Percentiles rank a stretch among this genome's conserved stretches.
Conservation (phyloP, 2,888 invertebrate species). For the Ditula angustiorana region DNA sequence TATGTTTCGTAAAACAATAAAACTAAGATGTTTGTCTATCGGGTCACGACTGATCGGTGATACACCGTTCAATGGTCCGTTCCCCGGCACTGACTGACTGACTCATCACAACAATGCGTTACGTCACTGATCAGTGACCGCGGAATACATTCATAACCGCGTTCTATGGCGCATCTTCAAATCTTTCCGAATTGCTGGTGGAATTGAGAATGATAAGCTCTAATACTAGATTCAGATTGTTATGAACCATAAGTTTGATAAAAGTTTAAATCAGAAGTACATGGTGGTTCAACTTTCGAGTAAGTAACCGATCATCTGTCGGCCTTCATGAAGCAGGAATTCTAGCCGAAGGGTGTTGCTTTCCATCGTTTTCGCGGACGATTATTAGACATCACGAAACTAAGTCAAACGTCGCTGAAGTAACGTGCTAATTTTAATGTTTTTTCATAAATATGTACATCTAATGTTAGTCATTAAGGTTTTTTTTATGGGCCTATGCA, state of each 20-base stretch:
- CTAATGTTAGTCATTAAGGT: no score
- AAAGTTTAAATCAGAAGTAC: neutral
- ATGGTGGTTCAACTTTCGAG: no score
- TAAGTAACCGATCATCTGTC: no score
- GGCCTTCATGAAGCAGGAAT: no score
- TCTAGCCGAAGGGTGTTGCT: no score
- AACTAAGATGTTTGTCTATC: constrained; percentile 19
- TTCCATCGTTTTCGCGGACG: no score
- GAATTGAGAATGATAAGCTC: neutral
- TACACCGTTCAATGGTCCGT: neutral
- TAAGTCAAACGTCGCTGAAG: no score
- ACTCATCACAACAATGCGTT: constrained; percentile 46
- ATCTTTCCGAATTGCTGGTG: neutral
- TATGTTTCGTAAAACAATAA: constrained; percentile 25
- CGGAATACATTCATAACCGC: neutral
- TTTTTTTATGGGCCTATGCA: no score
- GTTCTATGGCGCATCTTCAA: neutral
- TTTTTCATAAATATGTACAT: no score
- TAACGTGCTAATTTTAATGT: no score
- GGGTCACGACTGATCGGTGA: constrained; percentile 21
- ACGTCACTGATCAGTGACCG: constrained; percentile 33
- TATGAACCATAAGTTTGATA: neutral
- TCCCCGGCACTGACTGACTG: constrained; percentile 28
- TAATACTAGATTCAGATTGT: neutral
- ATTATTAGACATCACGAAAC: no score